Base-by-base conservation (phyloP, 2,113 vertebrate species). In the Cavia aperea region DNA sequence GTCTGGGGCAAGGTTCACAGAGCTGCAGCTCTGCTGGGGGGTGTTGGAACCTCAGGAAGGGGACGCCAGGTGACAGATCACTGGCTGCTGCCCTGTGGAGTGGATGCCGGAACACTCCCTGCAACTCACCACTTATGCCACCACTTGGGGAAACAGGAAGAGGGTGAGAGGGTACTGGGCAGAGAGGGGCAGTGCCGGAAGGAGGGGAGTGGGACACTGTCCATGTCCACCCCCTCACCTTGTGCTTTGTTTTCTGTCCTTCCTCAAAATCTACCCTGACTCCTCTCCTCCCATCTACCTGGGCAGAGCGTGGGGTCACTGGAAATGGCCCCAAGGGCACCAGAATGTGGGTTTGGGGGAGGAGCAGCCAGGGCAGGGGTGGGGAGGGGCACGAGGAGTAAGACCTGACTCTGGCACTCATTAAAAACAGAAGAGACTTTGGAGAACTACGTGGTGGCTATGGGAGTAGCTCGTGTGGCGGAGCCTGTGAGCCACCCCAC, bases 171-270 rank as follows among this genome's bases (percentile, higher is more conserved):
- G 31, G 66, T 3, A 63, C 1, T 1, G 18, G 16, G 7, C 24
- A 65, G 63, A 26, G 68, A 18, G n/a, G 31, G 56, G 79, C 92
- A 90, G 91, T 92, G 92, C 86, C 46, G 0, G 81, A 63, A 88
- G 73, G 83, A 16, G 4, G 58, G 60, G 70, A 68, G 51, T 29
- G n/a, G 92, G 46, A 72, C 62, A 3, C 58, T 46, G 70, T 56
- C 46, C 39, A 39, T n/a, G 88, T 68, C 90, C 81, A 81, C 62
- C n/a, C 79, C 81, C 82, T 66, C n/a, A 66, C 85, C 89, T 95
- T 97, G 96, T 97, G 96, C 96, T 97, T 96, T 95, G 77, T 78
- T 90, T 81, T 91, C 91, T 62, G 75, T 91, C 68, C 81, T 68
- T 93, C 78, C 81, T 89, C n/a, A 19, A 68, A 90, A 16, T 60